Percentiles rank a stretch among this genome's conserved stretches.
phyloP scores from a whole-genome alignment of 2,888 invertebrate genomes.

The Chrysodeixis includens region DNA sequence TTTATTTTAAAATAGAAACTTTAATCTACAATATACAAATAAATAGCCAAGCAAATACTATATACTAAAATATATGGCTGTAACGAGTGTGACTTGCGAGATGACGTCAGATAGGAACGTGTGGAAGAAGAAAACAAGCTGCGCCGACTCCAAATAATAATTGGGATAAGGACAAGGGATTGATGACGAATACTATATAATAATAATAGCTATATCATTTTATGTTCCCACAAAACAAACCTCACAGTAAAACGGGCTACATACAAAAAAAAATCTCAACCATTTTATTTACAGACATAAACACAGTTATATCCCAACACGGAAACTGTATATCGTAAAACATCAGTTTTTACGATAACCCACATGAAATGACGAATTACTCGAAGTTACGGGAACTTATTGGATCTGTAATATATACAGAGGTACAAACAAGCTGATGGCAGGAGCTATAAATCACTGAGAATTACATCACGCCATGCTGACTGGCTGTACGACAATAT shows the following conservation, averaged over 20 bases:
- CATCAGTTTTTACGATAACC: conserved; percentile 31
- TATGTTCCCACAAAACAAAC: not conserved
- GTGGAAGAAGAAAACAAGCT: too few relatives aligned
- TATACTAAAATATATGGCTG: too few relatives aligned
- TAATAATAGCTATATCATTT: too few relatives aligned
- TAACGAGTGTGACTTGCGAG: too few relatives aligned
- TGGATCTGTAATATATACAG: conserved; percentile 13
- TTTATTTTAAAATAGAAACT: too few relatives aligned
- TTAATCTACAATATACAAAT: not conserved
- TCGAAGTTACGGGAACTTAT: conserved; percentile 5
- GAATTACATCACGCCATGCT: conserved; percentile 22
- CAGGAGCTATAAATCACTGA: conserved; percentile 29
- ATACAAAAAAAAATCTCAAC: not conserved
- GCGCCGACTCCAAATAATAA: too few relatives aligned
- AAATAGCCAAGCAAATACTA: too few relatives aligned
- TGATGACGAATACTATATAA: too few relatives aligned
- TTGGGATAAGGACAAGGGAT: too few relatives aligned
- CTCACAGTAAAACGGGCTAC: not conserved
- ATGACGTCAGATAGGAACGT: too few relatives aligned
- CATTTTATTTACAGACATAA: conserved; percentile 3
- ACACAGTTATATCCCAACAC: conserved; percentile 24
- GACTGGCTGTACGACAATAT: not conserved
- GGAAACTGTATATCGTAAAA: conserved; percentile 41
- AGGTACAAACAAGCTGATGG: conserved; percentile 8
- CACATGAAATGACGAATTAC: conserved; percentile 34